Percentiles rank a stretch among this genome's conserved stretches.
phyloP scores from a whole-genome alignment of 2,113 vertebrate species.

The Rhinogobius similis region DNA sequence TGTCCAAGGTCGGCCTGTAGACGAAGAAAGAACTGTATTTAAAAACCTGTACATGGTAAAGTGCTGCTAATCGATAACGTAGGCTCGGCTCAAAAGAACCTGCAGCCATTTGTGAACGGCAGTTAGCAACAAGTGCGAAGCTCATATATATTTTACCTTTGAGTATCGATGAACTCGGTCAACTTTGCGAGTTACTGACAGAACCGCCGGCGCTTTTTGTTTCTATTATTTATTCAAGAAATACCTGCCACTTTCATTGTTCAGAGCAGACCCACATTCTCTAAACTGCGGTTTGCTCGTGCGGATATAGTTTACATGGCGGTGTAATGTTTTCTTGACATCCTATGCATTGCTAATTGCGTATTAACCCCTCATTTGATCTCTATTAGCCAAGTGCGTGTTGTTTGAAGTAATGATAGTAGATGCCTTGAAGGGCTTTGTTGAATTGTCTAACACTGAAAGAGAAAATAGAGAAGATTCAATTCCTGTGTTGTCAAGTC shows the following conservation, averaged over 20 bases:
- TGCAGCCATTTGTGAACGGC: neutral
- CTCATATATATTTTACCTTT: slow-evolving; percentile 4
- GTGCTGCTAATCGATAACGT: slow-evolving; percentile 2
- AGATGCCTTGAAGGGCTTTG: neutral
- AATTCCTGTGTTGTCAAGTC: neutral
- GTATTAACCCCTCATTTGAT: slow-evolving; percentile 51
- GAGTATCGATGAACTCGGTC: neutral
- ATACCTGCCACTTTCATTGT: neutral
- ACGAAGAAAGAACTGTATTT: neutral
- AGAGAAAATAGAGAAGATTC: neutral
- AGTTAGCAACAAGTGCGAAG: neutral
- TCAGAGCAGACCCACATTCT: neutral
- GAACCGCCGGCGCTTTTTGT: neutral
- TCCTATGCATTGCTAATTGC: slow-evolving; percentile 34
- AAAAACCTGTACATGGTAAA: neutral
- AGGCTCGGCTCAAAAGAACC: neutral
- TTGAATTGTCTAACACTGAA: neutral
- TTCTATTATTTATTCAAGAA: slow-evolving; percentile 1
- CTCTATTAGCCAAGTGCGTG: slow-evolving; percentile 12
- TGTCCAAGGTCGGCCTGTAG: neutral
- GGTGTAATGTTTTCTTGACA: slow-evolving; percentile 15
- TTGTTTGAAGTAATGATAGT: neutral
- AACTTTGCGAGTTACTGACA: slow-evolving; percentile 5
- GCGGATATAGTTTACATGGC: neutral
- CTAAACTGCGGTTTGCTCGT: neutral